Conservation (phyloP, 2,797 vertebrate species). For the Babyrousa celebensis region DNA sequence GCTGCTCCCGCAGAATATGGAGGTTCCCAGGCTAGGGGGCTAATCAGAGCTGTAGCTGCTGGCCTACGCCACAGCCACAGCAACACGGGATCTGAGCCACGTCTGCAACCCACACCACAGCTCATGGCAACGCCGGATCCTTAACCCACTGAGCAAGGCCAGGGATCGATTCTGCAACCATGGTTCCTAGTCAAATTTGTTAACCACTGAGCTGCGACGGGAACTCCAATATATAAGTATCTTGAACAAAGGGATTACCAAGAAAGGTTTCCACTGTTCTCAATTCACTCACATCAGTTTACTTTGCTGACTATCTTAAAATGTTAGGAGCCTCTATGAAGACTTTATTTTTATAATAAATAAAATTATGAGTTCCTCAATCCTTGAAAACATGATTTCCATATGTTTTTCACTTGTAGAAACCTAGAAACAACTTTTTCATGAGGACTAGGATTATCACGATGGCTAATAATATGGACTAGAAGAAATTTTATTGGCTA, state of each 20-base stretch:
- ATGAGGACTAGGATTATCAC: not conserved
- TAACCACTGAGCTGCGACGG: no score
- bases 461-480: not conserved
- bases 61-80: no score
- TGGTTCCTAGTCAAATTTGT: no score
- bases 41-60: no score
- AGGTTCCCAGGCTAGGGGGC: no score
- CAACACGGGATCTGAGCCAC: no score
- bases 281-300: conserved; percentile 6
- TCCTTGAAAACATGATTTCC: conserved; percentile 3
- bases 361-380: not conserved
- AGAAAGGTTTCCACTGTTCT: not conserved
- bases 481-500: conserved; percentile 28
- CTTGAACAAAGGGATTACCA: conserved; percentile 11
- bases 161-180: no score
- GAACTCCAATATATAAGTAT: not conserved
- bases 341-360: conserved; percentile 12
- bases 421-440: conserved; percentile 27
- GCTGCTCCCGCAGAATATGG: no score
- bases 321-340: not conserved
- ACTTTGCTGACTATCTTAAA: not conserved
- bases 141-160: no score
- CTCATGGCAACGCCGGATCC: no score
- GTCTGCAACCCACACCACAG: no score
- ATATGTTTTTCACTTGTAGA: not conserved